These are phyloP conservation scores for Rhincodon typus DNA, from an alignment of 2,797 vertebrate species.

Conservation along the genomic window DNA sequence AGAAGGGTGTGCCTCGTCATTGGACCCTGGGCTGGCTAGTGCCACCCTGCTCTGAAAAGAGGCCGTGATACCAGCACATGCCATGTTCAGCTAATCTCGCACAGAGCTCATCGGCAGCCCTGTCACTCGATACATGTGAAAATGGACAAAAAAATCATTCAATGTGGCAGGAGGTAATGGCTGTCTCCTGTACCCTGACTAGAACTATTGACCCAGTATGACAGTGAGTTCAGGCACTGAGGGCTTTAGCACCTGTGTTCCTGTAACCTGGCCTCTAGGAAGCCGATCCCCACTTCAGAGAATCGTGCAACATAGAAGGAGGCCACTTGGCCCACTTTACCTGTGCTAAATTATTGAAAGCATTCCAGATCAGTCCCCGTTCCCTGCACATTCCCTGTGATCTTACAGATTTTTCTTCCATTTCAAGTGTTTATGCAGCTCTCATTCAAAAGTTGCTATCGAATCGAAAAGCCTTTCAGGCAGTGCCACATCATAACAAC, in stretches of 20 bases:
- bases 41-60: neutral
- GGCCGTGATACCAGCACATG: neutral
- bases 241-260: neutral
- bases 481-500: neutral
- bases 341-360: neutral
- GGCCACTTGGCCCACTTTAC: neutral
- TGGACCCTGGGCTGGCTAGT: neutral
- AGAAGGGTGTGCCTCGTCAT: neutral
- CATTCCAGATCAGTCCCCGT: neutral
- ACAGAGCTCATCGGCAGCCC: neutral
- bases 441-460: neutral
- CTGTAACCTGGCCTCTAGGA: neutral
- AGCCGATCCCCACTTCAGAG: neutral
- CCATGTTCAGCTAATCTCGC: neutral
- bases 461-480: neutral
- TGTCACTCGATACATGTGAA: neutral
- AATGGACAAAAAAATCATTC: neutral
- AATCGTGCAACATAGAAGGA: neutral
- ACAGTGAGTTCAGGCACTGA: neutral
- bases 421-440: neutral
- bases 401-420: neutral
- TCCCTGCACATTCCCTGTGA: neutral
- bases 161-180: neutral
- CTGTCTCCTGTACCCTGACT: neutral
- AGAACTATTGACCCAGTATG: neutral